Percentiles rank a stretch among this genome's conserved stretches.
phyloP scores from a whole-genome alignment of 2,113 vertebrate genomes.

The Psophia crepitans region DNA sequence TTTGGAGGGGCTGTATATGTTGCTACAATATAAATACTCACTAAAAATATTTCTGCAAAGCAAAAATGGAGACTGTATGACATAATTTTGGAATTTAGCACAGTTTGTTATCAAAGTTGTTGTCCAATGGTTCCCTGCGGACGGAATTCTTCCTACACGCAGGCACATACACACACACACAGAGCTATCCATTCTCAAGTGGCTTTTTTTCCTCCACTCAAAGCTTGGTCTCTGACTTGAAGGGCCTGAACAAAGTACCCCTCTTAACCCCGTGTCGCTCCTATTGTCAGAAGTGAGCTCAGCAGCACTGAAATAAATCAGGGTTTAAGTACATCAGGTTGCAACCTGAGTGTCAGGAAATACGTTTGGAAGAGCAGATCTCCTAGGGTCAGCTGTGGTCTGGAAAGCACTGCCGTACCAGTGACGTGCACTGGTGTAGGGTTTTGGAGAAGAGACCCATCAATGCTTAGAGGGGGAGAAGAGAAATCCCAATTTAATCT shows the following conservation, averaged over 20 bases:
- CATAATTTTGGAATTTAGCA: neutral
- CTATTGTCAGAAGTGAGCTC: neutral
- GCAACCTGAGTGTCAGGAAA: neutral
- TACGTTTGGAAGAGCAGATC: neutral
- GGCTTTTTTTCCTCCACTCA: neutral
- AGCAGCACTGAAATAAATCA: neutral
- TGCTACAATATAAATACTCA: neutral
- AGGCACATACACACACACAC: neutral
- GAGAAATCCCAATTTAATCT: neutral
- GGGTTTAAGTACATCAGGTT: neutral
- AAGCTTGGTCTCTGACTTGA: neutral
- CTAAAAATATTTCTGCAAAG: neutral
- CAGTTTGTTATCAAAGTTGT: neutral
- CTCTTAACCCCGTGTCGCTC: neutral
- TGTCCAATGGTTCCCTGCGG: neutral
- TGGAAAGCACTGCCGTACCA: neutral
- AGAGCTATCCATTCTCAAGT: neutral
- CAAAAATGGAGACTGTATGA: neutral
- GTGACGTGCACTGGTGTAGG: rapidly evolving
- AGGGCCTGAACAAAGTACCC: neutral
- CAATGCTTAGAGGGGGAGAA: neutral
- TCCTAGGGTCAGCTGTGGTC: neutral
- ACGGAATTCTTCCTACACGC: neutral
- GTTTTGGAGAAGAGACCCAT: neutral
- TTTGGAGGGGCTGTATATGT: neutral